phyloP scores from a whole-genome alignment of 2,113 vertebrate genomes.

The Patagioenas fasciata region DNA sequence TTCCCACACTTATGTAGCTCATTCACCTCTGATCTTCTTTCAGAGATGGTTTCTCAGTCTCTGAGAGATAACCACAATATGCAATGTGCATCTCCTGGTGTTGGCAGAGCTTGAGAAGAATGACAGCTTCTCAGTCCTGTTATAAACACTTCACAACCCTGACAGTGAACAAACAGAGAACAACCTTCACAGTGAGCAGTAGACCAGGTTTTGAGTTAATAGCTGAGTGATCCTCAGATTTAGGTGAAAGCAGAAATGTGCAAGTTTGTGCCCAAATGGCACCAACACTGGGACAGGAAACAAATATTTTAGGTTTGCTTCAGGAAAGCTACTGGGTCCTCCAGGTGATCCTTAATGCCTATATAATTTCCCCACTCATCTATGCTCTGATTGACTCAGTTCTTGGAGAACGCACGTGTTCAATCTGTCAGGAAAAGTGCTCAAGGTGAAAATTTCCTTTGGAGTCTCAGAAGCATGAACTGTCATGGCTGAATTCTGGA shows the following conservation, averaged over 20 bases:
- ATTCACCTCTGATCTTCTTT: neutral
- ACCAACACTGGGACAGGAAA: neutral
- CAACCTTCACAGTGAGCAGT: neutral
- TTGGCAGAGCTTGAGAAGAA: constrained; percentile 4
- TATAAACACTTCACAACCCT: constrained; percentile 27
- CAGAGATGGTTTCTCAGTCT: neutral
- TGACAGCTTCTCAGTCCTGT: constrained; percentile 1
- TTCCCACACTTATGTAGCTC: accelerated
- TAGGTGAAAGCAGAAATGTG: neutral
- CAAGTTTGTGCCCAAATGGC: neutral
- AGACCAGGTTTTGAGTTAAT: constrained; percentile 17
- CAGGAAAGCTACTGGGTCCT: neutral
- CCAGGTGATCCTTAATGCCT: neutral
- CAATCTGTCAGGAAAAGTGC: neutral
- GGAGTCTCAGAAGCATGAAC: neutral
- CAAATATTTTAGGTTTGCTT: neutral
- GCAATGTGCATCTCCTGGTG: neutral
- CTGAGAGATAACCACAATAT: accelerated
- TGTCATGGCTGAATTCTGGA: neutral
- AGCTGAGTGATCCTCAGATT: constrained; percentile 24
- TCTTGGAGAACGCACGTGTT: neutral
- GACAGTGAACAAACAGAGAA: neutral
- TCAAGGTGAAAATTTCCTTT: neutral
- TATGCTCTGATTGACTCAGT: neutral
- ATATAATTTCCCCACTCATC: neutral